These are phyloP conservation scores for Rhizomys pruinosus DNA, from an alignment of 2,113 vertebrate genomes.

Conservation along the genomic window DNA sequence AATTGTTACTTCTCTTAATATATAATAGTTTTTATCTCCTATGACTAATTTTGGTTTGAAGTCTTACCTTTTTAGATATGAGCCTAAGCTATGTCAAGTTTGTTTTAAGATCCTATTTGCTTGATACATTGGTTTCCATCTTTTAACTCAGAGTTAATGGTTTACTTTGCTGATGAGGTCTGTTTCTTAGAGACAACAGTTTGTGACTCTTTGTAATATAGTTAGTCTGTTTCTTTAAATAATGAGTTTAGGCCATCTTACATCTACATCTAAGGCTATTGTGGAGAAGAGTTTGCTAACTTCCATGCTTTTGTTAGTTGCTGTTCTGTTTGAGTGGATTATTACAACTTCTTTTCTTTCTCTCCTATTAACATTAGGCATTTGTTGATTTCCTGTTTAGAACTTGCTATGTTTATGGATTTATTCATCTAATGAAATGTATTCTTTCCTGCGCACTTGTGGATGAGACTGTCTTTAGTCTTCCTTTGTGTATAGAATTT, in stretches of 20 bases:
- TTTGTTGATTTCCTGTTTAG: background rate
- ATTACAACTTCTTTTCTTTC: background rate
- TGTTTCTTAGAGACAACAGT: background rate
- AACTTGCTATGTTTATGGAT: background rate
- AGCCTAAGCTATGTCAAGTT: background rate
- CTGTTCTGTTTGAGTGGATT: background rate
- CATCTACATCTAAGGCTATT: background rate
- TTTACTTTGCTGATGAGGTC: background rate
- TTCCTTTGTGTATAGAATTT: background rate
- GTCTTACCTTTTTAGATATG: background rate
- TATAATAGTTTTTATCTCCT: background rate
- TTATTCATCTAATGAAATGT: background rate
- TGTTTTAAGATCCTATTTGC: background rate
- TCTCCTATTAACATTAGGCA: background rate
- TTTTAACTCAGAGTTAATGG: background rate
- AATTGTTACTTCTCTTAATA: background rate
- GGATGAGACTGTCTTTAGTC: background rate
- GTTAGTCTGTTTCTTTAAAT: background rate
- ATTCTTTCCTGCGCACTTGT: background rate
- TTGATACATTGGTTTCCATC: background rate
- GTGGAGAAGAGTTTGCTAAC: background rate
- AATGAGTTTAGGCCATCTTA: background rate
- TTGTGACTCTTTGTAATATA: no score
- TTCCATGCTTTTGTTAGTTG: background rate
- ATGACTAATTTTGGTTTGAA: background rate